Conservation (phyloP, 2,797 vertebrate species). For the Chrosomus eos region DNA sequence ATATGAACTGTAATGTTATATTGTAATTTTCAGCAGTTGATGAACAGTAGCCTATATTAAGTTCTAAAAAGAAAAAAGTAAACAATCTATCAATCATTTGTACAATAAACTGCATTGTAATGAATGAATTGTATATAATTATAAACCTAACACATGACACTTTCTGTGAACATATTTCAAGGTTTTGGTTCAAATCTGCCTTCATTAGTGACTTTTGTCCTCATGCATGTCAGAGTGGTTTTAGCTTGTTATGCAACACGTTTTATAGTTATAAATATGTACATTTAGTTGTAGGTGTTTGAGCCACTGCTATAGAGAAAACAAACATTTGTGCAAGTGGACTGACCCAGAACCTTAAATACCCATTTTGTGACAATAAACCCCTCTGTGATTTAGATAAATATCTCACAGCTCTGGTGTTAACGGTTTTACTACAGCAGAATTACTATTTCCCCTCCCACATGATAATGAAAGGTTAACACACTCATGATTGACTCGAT, state of each 20-base stretch:
- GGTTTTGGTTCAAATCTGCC: not conserved
- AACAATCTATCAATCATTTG: not conserved
- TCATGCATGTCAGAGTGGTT: not conserved
- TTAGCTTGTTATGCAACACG: not conserved
- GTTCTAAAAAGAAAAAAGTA: not conserved
- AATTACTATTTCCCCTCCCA: not conserved
- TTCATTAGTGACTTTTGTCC: not conserved
- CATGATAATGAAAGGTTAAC: not conserved
- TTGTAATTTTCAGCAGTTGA: not conserved
- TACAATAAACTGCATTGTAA: not conserved
- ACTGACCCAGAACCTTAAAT: not conserved
- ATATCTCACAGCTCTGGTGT: not conserved
- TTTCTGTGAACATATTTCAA: not conserved
- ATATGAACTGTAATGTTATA: not conserved
- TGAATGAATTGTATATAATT: not conserved
- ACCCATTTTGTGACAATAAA: not conserved
- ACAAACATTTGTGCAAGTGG: not conserved
- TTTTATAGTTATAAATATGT: not conserved
- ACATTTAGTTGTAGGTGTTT: too few species aligned
- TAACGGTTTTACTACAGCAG: constrained; percentile 7
- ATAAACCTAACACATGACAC: not conserved
- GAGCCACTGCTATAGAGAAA: not conserved
- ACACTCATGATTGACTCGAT: not conserved
- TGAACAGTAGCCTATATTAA: not conserved
- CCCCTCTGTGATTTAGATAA: not conserved